These are phyloP conservation scores for Odocoileus hemionus DNA, from an alignment of 2,113 vertebrate species.

Conservation along the genomic window DNA sequence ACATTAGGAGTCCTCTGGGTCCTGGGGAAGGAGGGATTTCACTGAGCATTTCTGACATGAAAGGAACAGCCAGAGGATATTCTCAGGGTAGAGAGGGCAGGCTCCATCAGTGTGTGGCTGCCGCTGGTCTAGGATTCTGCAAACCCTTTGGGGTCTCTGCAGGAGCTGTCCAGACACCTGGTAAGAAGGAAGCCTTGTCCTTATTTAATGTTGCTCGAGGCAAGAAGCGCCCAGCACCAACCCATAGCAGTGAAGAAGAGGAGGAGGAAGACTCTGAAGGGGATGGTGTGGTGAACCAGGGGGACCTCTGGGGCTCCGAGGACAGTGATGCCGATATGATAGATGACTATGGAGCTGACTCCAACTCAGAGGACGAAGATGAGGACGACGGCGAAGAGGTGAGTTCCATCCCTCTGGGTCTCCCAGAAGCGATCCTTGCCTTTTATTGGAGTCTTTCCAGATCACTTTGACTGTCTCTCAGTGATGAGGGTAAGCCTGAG, in stretches of 20 bases:
- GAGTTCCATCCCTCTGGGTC: neutral
- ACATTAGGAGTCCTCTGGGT: neutral
- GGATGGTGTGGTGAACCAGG: constrained; percentile 62
- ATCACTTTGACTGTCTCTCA: fast-evolving
- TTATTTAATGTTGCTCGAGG: neutral
- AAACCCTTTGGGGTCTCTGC: neutral
- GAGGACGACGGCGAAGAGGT: constrained; percentile 75
- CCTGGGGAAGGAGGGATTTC: neutral
- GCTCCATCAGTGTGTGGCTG: neutral
- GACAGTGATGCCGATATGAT: constrained; percentile 87
- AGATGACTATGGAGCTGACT: constrained; percentile 88
- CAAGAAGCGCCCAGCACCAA: constrained; percentile 79
- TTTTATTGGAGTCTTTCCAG: neutral
- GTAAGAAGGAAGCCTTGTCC: constrained; percentile 73
- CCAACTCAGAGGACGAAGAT: constrained; percentile 69
- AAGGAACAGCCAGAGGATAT: neutral
- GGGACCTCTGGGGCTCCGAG: constrained; percentile 63
- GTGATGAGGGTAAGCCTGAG: neutral
- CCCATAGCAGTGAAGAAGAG: constrained; percentile 78
- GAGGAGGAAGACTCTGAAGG: constrained; percentile 78
- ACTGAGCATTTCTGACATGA: neutral
- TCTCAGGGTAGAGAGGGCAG: neutral
- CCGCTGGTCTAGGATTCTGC: neutral
- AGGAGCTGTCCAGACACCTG: constrained; percentile 76
- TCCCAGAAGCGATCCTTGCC: neutral